These are phyloP conservation scores for Pocillopora damicornis DNA, from an alignment of 64 coral and sea anemone species.

Conservation along the genomic window DNA sequence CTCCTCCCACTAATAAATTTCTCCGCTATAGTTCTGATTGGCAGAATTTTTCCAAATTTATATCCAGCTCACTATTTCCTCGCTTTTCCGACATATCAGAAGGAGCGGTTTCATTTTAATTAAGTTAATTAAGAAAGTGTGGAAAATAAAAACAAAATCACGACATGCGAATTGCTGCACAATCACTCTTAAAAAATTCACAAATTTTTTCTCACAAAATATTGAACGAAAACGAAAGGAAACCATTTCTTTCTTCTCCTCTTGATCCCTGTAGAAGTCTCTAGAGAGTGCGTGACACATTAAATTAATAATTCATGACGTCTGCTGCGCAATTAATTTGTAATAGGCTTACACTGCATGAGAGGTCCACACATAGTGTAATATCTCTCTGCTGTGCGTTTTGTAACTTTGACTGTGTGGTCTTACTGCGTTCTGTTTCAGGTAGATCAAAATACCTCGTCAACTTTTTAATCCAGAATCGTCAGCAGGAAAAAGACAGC, in stretches of 20 bases:
- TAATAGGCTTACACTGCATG: neutral
- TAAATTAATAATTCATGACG: conserved; percentile 25
- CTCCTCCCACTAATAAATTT: too few species aligned
- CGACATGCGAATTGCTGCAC: neutral
- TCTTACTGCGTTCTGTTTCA: conserved; percentile 14
- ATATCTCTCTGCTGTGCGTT: neutral
- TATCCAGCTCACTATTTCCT: too few species aligned
- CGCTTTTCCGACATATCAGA: neutral
- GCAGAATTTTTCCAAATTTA: too few species aligned
- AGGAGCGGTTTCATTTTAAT: neutral
- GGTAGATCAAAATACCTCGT: neutral
- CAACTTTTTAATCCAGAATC: neutral
- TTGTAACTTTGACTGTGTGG: neutral
- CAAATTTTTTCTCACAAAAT: neutral
- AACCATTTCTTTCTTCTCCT: too few species aligned
- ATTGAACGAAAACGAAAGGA: neutral
- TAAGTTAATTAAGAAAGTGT: neutral
- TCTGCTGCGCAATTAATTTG: conserved; percentile 12
- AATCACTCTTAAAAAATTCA: neutral
- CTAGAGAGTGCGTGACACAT: conserved; percentile 6
- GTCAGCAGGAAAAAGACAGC: neutral
- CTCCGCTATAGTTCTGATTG: too few species aligned
- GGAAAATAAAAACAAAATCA: conserved; percentile 2
- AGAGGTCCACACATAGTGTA: neutral
- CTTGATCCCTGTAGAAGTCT: neutral